phyloP scores from a whole-genome alignment of 2,113 vertebrate genomes.

The Lethenteron reissneri region DNA sequence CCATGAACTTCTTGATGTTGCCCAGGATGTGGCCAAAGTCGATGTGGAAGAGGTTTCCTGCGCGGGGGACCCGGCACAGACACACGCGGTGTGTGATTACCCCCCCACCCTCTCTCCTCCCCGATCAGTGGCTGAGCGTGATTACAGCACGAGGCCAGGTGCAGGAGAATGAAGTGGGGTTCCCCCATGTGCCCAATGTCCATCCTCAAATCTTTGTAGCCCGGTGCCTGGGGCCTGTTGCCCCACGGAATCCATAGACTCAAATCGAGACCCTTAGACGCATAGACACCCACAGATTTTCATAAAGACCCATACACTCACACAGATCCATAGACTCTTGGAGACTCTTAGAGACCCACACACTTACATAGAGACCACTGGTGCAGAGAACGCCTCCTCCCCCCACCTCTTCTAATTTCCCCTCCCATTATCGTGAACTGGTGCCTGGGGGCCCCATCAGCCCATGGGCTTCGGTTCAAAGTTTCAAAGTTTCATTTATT shows the following conservation, averaged over 20 bases:
- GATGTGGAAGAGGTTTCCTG: slow-evolving; percentile 94
- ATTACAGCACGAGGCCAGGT: not conserved
- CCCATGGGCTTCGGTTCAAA: no score
- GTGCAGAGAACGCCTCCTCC: no score
- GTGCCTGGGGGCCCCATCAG: no score
- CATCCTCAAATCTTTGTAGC: slow-evolving; percentile 6
- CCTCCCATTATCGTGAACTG: no score
- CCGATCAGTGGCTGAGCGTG: not conserved
- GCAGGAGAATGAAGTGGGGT: not conserved
- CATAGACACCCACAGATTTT: no score
- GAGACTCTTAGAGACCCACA: no score
- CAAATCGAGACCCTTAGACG: no score
- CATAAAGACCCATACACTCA: no score
- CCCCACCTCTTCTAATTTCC: no score
- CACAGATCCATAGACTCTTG: no score
- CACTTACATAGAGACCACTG: no score
- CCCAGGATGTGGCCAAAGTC: slow-evolving; percentile 98
- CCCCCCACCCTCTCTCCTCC: not conserved
- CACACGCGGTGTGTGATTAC: not conserved
- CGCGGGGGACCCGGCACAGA: slow-evolving; percentile 13
- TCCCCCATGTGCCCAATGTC: slow-evolving; percentile 7
- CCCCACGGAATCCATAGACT: not conserved
- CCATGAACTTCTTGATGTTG: slow-evolving; percentile 96
- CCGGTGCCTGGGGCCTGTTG: not conserved
- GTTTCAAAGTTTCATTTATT: no score